Evolutionary conservation across 1,140 invertebrate species (phyloP).

Genomic region (Hormaphis cornu): DNA sequence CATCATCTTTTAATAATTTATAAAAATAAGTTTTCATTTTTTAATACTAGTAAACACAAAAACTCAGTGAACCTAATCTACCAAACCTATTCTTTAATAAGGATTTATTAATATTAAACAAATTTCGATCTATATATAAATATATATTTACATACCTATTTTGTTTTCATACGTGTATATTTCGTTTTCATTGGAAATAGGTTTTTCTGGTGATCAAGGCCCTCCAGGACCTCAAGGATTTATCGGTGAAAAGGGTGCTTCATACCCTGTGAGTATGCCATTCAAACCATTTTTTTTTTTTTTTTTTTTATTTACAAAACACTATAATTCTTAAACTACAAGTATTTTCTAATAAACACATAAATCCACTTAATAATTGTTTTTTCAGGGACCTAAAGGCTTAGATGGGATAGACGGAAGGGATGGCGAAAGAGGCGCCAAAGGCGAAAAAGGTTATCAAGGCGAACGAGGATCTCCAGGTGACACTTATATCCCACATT

Average conservation of each 20-base stretch:
- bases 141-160: too few species aligned
- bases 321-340: too few species aligned
- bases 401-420: constrained; percentile 55
- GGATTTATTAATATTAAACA: too few species aligned
- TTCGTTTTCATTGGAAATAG: background rate
- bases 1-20: too few species aligned
- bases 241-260: constrained; percentile 55
- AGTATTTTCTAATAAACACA: background rate
- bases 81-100: too few species aligned
- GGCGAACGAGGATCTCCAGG: constrained; percentile 64
- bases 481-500: background rate
- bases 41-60: too few species aligned
- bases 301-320: too few species aligned
- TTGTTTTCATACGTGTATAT: background rate
- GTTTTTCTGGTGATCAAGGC: constrained; percentile 39
- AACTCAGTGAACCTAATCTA: too few species aligned
- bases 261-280: constrained; percentile 48
- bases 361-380: background rate
- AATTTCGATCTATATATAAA: too few species aligned
- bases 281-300: too few species aligned
- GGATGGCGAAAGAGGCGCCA: constrained; percentile 63
- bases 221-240: constrained; percentile 40
- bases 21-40: too few species aligned
- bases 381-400: constrained; percentile 45
- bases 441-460: constrained; percentile 68